Conservation (phyloP, 2,797 vertebrate genomes). For the Crocodylus rhombifer region DNA sequence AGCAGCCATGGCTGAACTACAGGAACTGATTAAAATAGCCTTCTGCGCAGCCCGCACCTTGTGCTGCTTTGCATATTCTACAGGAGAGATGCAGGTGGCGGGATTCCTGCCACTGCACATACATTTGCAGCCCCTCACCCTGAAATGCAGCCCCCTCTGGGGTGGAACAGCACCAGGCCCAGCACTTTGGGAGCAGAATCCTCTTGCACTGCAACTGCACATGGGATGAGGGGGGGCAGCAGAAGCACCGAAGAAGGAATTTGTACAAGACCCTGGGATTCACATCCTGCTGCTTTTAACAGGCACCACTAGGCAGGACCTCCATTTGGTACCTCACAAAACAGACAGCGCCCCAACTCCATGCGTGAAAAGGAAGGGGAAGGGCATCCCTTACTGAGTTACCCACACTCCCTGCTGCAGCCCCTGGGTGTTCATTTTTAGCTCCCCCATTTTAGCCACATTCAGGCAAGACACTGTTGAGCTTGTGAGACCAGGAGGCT, state of each 20-base stretch:
- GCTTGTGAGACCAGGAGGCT: neutral
- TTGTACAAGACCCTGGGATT: neutral
- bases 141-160: rapidly evolving
- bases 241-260: neutral
- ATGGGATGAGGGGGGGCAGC: no score
- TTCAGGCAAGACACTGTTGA: neutral
- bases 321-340: neutral
- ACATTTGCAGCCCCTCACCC: rapidly evolving
- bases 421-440: neutral
- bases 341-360: neutral
- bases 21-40: conserved; percentile 66
- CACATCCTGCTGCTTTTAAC: neutral
- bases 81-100: neutral
- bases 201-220: no score
- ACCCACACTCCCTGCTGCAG: neutral
- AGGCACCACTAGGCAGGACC: rapidly evolving
- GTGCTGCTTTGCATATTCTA: neutral
- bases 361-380: no score
- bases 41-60: rapidly evolving
- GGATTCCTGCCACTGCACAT: neutral
- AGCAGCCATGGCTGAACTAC: conserved; percentile 14
- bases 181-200: no score
- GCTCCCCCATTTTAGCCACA: neutral
- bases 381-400: neutral
- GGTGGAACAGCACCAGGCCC: neutral